Evolutionary conservation across 2,797 vertebrate species (phyloP).

Genomic region (Yasuhikotakia modesta): DNA sequence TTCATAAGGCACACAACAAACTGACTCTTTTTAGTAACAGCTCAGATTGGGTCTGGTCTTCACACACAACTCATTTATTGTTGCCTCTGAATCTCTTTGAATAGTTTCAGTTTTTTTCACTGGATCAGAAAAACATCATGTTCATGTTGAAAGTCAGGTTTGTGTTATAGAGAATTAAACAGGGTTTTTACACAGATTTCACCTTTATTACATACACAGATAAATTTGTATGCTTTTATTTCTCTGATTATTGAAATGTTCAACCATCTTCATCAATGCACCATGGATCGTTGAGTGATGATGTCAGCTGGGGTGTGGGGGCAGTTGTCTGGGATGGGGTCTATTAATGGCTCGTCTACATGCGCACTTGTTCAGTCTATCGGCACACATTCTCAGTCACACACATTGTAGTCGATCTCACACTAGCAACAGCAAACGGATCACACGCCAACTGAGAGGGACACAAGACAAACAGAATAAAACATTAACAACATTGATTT

Average conservation of each 20-base stretch:
- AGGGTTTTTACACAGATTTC: too few species aligned
- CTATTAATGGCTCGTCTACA: conserved; percentile 82
- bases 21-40: too few species aligned
- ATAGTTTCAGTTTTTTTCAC: too few species aligned
- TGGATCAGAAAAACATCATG: too few species aligned
- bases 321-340: conserved; percentile 68
- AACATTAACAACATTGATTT: conserved; percentile 41
- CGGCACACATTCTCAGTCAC: conserved; percentile 46
- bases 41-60: too few species aligned
- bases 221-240: background rate
- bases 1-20: too few species aligned
- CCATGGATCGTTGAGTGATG: conserved; percentile 79
- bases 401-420: conserved; percentile 60
- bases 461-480: background rate
- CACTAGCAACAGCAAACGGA: conserved; percentile 49
- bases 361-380: conserved; percentile 66
- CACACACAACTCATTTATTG: too few species aligned
- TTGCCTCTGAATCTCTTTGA: too few species aligned
- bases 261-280: conserved; percentile 78
- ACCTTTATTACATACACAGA: too few species aligned
- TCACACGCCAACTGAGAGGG: conserved; percentile 26
- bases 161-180: too few species aligned
- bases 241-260: conserved; percentile 67
- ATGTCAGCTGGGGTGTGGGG: conserved; percentile 74
- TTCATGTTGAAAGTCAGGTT: too few species aligned